Evolutionary conservation across 1,140 invertebrate genomes (phyloP).

Genomic region (Formica selysi): DNA sequence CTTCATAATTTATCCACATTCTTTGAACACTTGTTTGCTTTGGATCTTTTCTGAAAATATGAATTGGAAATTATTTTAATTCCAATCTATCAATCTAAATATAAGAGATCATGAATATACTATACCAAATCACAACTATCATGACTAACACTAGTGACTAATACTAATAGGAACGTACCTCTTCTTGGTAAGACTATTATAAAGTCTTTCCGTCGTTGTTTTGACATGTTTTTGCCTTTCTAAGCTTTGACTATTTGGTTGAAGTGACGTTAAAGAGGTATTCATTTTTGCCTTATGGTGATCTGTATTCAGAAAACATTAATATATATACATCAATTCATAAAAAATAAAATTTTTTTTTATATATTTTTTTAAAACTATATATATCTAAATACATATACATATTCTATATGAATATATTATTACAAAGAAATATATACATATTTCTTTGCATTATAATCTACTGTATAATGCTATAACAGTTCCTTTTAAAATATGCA

Average conservation of each 20-base stretch:
- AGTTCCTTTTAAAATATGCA: background rate
- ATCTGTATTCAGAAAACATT: slow-evolving; percentile 74
- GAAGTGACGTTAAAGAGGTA: slow-evolving; percentile 87
- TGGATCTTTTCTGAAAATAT: slow-evolving; percentile 86
- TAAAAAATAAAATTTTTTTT: background rate
- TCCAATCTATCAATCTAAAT: slow-evolving; percentile 9
- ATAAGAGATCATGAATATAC: background rate
- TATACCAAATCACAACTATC: background rate
- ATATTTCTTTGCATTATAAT: background rate
- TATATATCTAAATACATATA: no score
- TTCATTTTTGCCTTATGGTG: slow-evolving; percentile 85
- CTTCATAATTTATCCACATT: slow-evolving; percentile 90
- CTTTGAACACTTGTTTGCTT: slow-evolving; percentile 89
- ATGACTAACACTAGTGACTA: slow-evolving; percentile 22
- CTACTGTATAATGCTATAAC: background rate
- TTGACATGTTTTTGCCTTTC: slow-evolving; percentile 87
- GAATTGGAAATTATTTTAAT: slow-evolving; percentile 25
- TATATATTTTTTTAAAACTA: background rate
- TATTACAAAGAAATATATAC: background rate
- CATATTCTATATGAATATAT: background rate
- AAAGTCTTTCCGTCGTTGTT: slow-evolving; percentile 87
- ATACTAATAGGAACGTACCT: slow-evolving; percentile 77
- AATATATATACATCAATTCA: background rate
- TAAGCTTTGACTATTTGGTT: slow-evolving; percentile 85
- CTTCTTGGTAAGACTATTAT: slow-evolving; percentile 91